Evolutionary conservation across 2,888 invertebrate genomes (phyloP).

Genomic region (Galeruca laticollis): DNA sequence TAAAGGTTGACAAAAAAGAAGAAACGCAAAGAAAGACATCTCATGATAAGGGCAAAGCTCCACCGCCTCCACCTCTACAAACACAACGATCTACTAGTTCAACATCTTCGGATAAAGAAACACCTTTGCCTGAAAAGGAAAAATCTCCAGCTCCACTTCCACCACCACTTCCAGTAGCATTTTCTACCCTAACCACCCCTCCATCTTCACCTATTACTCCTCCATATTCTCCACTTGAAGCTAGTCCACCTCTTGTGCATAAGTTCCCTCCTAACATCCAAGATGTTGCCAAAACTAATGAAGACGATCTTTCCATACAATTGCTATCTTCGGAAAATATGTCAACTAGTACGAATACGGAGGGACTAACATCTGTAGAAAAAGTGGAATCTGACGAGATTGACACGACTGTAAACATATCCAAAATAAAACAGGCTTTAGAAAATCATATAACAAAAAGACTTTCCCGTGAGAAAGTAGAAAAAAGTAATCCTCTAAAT

Average conservation of each 20-base stretch:
- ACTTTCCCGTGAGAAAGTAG: slow-evolving; percentile 46
- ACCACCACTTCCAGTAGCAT: slow-evolving; percentile 47
- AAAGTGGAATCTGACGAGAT: slow-evolving; percentile 51
- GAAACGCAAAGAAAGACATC: slow-evolving; percentile 70
- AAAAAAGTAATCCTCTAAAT: background rate
- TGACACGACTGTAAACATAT: slow-evolving; percentile 47
- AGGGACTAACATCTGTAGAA: slow-evolving; percentile 38
- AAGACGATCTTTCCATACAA: slow-evolving; percentile 10
- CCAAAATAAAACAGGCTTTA: slow-evolving; percentile 55
- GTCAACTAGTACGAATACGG: slow-evolving; percentile 22
- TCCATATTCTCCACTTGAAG: slow-evolving; percentile 60
- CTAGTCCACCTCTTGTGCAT: slow-evolving; percentile 30
- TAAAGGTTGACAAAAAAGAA: slow-evolving; percentile 78
- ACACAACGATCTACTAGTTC: slow-evolving; percentile 52
- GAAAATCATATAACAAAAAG: slow-evolving; percentile 53
- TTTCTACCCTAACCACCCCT: slow-evolving; percentile 50
- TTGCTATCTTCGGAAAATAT: slow-evolving; percentile 14
- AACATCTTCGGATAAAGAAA: slow-evolving; percentile 39
- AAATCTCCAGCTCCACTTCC: slow-evolving; percentile 34
- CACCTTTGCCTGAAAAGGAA: slow-evolving; percentile 41
- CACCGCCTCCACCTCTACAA: slow-evolving; percentile 68
- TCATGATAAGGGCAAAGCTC: slow-evolving; percentile 65
- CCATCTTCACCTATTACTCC: slow-evolving; percentile 63
- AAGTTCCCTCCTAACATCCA: slow-evolving; percentile 12
- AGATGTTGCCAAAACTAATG: background rate